These are phyloP conservation scores for Bryconaethiops microstoma DNA, from an alignment of 2,797 vertebrate species.

Conservation along the genomic window DNA sequence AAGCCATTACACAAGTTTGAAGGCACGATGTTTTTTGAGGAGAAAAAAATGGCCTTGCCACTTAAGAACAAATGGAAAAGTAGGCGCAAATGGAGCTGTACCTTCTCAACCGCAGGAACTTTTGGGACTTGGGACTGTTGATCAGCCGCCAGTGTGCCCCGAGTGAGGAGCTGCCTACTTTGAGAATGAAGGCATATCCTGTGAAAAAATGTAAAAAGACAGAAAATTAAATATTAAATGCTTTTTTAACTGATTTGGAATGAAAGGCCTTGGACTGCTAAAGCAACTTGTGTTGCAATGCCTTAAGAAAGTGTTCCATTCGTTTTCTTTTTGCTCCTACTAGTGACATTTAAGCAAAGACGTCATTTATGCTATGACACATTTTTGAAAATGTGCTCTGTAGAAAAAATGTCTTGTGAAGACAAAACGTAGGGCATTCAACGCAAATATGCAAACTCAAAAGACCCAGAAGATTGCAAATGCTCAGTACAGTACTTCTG, in stretches of 20 bases:
- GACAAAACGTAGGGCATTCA: no score
- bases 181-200: neutral
- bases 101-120: neutral
- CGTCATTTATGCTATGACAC: no score
- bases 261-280: neutral
- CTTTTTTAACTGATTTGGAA: neutral
- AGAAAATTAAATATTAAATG: neutral
- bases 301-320: neutral
- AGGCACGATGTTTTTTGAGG: neutral
- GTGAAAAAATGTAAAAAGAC: neutral
- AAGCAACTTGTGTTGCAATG: neutral
- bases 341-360: no score
- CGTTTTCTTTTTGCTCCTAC: no score
- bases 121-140: neutral
- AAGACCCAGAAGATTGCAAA: no score
- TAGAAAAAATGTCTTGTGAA: no score
- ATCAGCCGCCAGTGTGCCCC: neutral
- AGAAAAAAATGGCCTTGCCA: neutral
- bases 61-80: neutral
- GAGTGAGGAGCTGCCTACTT: slow-evolving; percentile 3
- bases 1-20: neutral
- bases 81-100: neutral
- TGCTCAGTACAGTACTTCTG: no score
- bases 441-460: no score
- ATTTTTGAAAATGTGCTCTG: no score